Evolutionary conservation across 2,888 invertebrate genomes (phyloP), one percentile per base, ranked within the genome.

Genomic region (Rhodophaea formosa): DNA sequence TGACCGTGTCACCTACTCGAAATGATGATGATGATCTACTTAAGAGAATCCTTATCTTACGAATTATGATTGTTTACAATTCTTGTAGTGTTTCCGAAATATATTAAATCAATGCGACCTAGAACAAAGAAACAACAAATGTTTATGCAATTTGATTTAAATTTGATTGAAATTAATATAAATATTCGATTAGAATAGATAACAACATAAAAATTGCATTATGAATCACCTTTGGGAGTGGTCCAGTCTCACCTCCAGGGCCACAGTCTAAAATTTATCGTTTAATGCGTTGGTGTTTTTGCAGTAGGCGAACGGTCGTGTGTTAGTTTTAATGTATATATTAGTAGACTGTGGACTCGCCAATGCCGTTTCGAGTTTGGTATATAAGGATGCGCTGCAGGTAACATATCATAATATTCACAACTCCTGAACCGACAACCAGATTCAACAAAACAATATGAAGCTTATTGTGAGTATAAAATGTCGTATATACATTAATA

Each of bases 381-480:
- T 82, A 83, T 83, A 82, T 67, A 83, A 80, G 71, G 67, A 62
- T 58, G 70, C 67, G 62, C 63, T 61, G 32, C 52, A 14, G 35
- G 10, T 35, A n/a, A 7, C 16, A 35, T 16, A 16, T 16, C 35
- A 51, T 32, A 51, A 35, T 6, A 51, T 39, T 35, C 35, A 35
- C 51, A 51, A 39, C 51, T 39, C 10, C 51, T 51, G 35, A 16
- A 16, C 14, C 12, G 35, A 51, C 51, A 51, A 16, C 17, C 16
- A 8, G 16, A 51, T 10, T 12, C 29, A 6, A 51, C 8, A 2
- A 51, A 46, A 56, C 64, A 71, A 70, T 65, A 85, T 86, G 85
- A 84, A 82, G 75, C 69, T 74, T 57, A 65, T 80, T 58, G 85
- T 86, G 70, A 86, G 85, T 83, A 57, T 57, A 8, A n/a, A n/a